phyloP scores from a whole-genome alignment of 2,888 invertebrate species.

The Athalia circularis region DNA sequence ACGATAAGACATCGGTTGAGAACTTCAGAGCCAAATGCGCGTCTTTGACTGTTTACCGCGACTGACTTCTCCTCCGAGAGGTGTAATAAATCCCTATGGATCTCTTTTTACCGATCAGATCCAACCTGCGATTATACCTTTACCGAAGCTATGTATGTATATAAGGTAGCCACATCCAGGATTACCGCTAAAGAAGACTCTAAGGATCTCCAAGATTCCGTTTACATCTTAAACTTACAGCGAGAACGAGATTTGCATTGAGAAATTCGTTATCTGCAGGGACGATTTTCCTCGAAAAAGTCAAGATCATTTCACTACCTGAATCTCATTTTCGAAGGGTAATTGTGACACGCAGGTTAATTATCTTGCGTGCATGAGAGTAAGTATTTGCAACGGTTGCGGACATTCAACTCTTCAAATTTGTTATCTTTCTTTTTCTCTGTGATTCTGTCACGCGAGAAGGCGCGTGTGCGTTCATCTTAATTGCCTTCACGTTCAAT shows the following conservation, averaged over 20 bases:
- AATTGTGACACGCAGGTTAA: too few species aligned
- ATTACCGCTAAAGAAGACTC: neutral
- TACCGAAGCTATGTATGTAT: neutral
- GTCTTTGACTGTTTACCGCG: constrained; percentile 63
- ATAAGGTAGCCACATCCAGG: neutral
- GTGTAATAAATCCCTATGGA: constrained; percentile 71
- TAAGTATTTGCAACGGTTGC: too few species aligned
- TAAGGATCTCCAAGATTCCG: too few species aligned
- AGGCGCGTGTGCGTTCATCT: neutral
- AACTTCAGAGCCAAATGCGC: neutral
- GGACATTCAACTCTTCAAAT: too few species aligned
- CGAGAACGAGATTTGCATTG: too few species aligned
- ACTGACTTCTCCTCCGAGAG: constrained; percentile 61
- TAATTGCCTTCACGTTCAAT: neutral
- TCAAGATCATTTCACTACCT: too few species aligned
- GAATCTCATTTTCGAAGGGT: too few species aligned
- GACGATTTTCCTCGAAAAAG: too few species aligned
- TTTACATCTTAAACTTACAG: too few species aligned
- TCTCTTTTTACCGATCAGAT: constrained; percentile 69
- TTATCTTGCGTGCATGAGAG: too few species aligned
- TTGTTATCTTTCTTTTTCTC: too few species aligned
- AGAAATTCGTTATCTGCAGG: too few species aligned
- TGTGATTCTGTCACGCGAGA: neutral
- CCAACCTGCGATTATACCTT: constrained; percentile 6
- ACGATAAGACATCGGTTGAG: neutral